Evolutionary conservation across 2,888 invertebrate genomes (phyloP).

Genomic region (Limnephilus rhombicus): DNA sequence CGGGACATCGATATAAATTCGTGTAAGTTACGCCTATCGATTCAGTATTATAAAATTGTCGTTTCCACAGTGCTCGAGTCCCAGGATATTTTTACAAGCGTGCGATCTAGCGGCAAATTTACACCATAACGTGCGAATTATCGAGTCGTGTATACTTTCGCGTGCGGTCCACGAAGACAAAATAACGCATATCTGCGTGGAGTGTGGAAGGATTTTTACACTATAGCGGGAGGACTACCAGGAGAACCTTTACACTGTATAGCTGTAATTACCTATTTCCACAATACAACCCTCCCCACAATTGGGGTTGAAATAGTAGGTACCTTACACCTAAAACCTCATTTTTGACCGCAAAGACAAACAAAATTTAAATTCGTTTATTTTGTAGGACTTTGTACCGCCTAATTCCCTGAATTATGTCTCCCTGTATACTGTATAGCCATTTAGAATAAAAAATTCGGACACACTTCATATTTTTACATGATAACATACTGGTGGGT

Average conservation of each 20-base stretch:
- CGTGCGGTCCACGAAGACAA: background rate
- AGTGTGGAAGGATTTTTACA: too few relatives aligned
- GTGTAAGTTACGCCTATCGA: too few relatives aligned
- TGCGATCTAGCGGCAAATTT: too few relatives aligned
- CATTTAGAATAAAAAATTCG: background rate
- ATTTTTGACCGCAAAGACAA: background rate
- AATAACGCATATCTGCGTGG: too few relatives aligned
- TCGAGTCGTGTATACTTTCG: background rate
- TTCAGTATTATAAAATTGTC: too few relatives aligned
- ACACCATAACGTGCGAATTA: background rate
- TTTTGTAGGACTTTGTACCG: too few relatives aligned
- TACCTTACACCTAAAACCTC: background rate
- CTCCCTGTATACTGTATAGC: background rate
- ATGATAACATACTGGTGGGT: background rate
- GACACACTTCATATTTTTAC: background rate
- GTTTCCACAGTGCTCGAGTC: too few relatives aligned
- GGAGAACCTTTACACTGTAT: too few relatives aligned
- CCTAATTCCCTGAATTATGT: too few relatives aligned
- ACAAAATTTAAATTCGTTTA: background rate
- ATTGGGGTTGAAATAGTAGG: background rate
- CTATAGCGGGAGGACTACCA: too few relatives aligned
- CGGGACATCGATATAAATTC: too few relatives aligned
- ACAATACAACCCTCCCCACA: background rate
- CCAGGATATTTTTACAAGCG: too few relatives aligned
- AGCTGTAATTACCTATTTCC: background rate